Percentiles rank a stretch among this genome's conserved stretches.
Evolutionary conservation across 2,113 vertebrate genomes (phyloP).

Genomic region (Cinclus cinclus): DNA sequence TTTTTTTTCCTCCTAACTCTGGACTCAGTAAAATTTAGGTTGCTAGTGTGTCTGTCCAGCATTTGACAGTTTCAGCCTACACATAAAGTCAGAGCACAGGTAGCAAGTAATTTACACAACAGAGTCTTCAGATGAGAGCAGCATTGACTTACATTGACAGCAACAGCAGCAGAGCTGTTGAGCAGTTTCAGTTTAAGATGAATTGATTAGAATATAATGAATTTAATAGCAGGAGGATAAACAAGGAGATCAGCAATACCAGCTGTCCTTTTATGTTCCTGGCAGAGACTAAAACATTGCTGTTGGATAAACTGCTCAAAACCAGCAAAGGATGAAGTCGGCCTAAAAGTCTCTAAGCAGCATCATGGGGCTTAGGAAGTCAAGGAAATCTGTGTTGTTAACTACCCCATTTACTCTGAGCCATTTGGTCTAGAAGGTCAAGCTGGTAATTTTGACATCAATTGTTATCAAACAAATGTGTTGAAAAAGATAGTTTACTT

Average conservation of each 20-base stretch:
- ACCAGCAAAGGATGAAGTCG: not conserved
- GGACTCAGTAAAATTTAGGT: not conserved
- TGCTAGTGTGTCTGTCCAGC: not conserved
- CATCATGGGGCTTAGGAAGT: not conserved
- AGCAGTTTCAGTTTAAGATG: not conserved
- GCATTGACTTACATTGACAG: not conserved
- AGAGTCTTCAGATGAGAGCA: not conserved
- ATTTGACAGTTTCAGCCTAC: not conserved
- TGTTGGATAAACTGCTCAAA: not conserved
- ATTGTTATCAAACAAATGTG: not conserved
- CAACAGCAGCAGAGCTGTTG: not conserved
- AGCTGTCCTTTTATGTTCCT: not conserved
- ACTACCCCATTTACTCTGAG: not conserved
- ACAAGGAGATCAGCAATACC: not conserved
- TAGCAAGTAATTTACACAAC: not conserved
- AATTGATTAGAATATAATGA: not conserved
- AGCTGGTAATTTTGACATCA: not conserved
- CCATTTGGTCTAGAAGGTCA: not conserved
- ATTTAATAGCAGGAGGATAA: not conserved
- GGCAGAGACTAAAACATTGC: not conserved
- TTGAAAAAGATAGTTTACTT: not conserved
- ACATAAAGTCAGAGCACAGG: not conserved
- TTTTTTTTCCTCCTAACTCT: not conserved
- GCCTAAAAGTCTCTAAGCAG: not conserved
- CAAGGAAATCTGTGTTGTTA: not conserved